Percentiles rank a stretch among this genome's conserved stretches.
These are phyloP conservation scores for Parambassis ranga DNA, from an alignment of 2,797 vertebrate species.

Conservation along the genomic window DNA sequence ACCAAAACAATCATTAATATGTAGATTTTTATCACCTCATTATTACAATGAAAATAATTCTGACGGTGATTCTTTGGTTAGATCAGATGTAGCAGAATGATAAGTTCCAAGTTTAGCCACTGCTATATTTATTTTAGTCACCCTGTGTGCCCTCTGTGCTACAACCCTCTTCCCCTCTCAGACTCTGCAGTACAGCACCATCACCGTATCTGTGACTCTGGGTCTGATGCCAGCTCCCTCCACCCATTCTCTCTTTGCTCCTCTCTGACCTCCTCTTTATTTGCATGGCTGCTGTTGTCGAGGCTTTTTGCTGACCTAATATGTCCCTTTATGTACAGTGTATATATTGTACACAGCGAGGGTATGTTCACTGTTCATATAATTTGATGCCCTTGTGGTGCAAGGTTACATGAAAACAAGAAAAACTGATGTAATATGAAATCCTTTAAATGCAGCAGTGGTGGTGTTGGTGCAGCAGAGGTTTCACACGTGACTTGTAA, in stretches of 20 bases:
- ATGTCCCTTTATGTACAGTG: constrained; percentile 32
- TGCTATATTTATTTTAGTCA: not conserved
- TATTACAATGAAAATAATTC: too few species aligned
- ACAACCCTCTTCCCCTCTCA: not conserved
- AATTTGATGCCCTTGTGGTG: constrained; percentile 10
- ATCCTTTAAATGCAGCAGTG: not conserved
- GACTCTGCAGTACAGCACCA: constrained; percentile 55
- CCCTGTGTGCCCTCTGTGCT: not conserved
- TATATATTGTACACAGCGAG: constrained; percentile 22
- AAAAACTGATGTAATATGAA: not conserved
- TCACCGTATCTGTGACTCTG: constrained; percentile 44
- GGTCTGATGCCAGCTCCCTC: constrained; percentile 49
- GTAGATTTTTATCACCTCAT: too few species aligned
- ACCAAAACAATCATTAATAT: not conserved
- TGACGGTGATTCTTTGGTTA: too few species aligned
- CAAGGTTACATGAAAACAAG: constrained; percentile 18
- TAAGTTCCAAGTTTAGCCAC: not conserved
- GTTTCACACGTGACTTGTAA: too few species aligned
- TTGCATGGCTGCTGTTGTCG: constrained; percentile 55
- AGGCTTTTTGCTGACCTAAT: constrained; percentile 54
- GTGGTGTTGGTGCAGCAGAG: not conserved
- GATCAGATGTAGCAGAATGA: not conserved
- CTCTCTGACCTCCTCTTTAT: constrained; percentile 60
- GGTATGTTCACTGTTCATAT: constrained; percentile 15
- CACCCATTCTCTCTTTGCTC: constrained; percentile 17